A percentile compares a stretch with the other conserved stretches of the same genome.
Conservation (phyloP, 2,888 invertebrate genomes). For the Bombyx huttoni region DNA sequence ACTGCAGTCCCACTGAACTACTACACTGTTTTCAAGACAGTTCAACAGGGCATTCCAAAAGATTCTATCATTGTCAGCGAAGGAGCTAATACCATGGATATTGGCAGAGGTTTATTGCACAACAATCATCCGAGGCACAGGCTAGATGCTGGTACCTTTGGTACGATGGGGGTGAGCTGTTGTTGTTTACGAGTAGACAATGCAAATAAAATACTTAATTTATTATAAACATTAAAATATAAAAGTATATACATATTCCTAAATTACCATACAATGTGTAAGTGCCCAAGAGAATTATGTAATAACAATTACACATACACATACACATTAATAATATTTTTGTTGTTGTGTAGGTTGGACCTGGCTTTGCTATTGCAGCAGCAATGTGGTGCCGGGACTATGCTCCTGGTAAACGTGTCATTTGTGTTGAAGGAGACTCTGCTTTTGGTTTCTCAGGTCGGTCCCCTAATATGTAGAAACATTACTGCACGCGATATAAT, state of each 20-base stretch:
- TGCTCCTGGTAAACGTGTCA: slow-evolving; percentile 84
- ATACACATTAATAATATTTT: neutral
- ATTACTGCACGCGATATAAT: neutral
- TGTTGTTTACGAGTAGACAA: neutral
- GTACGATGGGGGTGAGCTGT: slow-evolving; percentile 89
- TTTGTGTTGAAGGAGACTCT: slow-evolving; percentile 97
- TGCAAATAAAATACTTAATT: too few relatives aligned
- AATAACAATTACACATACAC: too few relatives aligned
- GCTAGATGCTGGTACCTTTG: slow-evolving; percentile 96
- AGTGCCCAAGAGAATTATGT: too few relatives aligned
- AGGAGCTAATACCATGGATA: slow-evolving; percentile 99
- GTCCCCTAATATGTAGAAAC: neutral
- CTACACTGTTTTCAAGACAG: slow-evolving; percentile 90
- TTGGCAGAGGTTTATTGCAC: slow-evolving; percentile 90
- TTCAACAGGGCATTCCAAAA: slow-evolving; percentile 81
- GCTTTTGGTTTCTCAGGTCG: slow-evolving; percentile 97
- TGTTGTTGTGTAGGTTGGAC: slow-evolving; percentile 74
- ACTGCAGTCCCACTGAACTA: slow-evolving; percentile 89
- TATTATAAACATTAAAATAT: too few relatives aligned
- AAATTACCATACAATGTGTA: too few relatives aligned
- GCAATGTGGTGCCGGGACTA: slow-evolving; percentile 90
- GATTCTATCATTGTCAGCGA: slow-evolving; percentile 95
- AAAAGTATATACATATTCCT: too few relatives aligned
- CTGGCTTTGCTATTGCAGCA: slow-evolving; percentile 93
- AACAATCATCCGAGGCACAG: slow-evolving; percentile 89